These are phyloP conservation scores for Tubulanus polymorphus DNA, from an alignment of 2,888 invertebrate species.

Conservation along the genomic window DNA sequence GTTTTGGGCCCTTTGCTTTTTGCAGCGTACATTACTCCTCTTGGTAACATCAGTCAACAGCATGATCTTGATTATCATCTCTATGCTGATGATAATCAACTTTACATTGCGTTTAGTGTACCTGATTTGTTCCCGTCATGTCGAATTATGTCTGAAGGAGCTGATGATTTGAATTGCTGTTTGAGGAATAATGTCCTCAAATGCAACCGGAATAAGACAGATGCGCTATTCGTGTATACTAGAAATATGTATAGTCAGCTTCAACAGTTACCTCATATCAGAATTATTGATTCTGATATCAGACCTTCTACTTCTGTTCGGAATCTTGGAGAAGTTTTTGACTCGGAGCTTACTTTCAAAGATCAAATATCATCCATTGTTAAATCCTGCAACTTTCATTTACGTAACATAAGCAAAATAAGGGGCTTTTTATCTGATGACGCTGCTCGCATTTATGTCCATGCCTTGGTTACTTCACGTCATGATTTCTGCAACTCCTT, in stretches of 20 bases:
- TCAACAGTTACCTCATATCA: too few relatives aligned
- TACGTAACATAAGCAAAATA: background rate
- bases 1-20: slow-evolving; percentile 12
- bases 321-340: slow-evolving; percentile 1
- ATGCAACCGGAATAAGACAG: too few relatives aligned
- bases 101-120: slow-evolving; percentile 14
- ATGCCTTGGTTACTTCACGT: background rate
- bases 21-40: slow-evolving; percentile 13
- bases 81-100: slow-evolving; percentile 18
- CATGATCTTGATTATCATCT: slow-evolving; percentile 18
- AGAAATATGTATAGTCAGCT: too few relatives aligned
- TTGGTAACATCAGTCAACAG: slow-evolving; percentile 16
- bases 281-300: background rate
- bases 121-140: too few relatives aligned
- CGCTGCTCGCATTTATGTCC: background rate
- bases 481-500: background rate
- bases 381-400: background rate
- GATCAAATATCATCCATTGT: background rate
- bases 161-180: too few relatives aligned
- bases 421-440: background rate
- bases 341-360: background rate
- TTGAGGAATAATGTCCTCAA: too few relatives aligned
- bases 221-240: too few relatives aligned
- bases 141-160: too few relatives aligned
- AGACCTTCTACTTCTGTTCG: background rate